Evolutionary conservation across 2,113 vertebrate genomes (phyloP).

Genomic region (Vulpes ferrilata): DNA sequence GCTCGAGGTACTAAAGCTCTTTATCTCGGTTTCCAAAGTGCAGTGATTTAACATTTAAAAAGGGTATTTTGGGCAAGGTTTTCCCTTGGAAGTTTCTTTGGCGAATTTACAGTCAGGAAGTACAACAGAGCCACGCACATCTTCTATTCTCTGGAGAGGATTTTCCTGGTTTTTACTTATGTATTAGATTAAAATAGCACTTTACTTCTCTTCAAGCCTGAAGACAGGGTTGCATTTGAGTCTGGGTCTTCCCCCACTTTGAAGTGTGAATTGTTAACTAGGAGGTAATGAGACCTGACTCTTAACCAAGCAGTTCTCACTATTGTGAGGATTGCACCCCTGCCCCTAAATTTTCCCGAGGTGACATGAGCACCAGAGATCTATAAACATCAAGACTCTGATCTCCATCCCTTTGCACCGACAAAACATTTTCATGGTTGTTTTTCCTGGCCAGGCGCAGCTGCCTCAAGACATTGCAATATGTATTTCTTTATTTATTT

Average conservation of each 20-base stretch:
- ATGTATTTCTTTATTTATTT: background rate
- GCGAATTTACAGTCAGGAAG: background rate
- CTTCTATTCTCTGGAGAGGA: background rate
- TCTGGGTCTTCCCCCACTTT: background rate
- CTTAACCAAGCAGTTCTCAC: background rate
- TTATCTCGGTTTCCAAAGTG: slow-evolving; percentile 52
- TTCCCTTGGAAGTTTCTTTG: slow-evolving; percentile 40
- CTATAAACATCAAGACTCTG: background rate
- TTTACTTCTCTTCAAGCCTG: background rate
- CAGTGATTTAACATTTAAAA: slow-evolving; percentile 62
- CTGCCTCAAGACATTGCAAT: background rate
- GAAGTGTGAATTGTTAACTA: slow-evolving; percentile 24
- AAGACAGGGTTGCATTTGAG: background rate
- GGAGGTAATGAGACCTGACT: background rate
- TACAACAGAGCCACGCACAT: background rate
- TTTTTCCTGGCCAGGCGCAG: background rate
- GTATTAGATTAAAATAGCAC: slow-evolving; percentile 61
- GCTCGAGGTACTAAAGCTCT: slow-evolving; percentile 77
- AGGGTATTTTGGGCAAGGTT: background rate
- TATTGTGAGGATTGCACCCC: background rate
- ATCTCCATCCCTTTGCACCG: background rate
- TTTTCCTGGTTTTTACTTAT: slow-evolving; percentile 33
- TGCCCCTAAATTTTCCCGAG: rapidly evolving
- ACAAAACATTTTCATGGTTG: background rate
- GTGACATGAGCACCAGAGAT: background rate